These are phyloP conservation scores for Agrilus mali DNA, from an alignment of 2,888 invertebrate genomes.

Conservation along the genomic window DNA sequence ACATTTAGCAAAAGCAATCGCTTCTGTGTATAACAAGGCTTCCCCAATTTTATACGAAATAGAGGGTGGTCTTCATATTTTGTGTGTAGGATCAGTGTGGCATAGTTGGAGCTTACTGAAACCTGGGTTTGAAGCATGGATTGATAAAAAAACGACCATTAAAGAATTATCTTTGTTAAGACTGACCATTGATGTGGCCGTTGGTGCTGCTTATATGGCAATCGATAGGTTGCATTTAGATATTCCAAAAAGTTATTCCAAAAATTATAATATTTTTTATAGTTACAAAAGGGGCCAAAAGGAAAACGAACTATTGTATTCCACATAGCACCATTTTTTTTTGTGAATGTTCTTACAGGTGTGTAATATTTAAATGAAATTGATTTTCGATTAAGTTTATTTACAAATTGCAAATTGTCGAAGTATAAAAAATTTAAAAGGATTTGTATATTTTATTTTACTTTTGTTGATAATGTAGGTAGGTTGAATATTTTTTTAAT, in stretches of 20 bases:
- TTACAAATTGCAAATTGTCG: too few species aligned
- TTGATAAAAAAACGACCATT: conserved; percentile 36
- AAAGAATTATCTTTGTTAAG: conserved; percentile 49
- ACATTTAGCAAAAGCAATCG: conserved; percentile 51
- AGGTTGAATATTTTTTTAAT: too few species aligned
- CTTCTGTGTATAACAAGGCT: conserved; percentile 50
- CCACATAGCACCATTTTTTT: too few species aligned
- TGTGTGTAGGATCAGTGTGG: conserved; percentile 94
- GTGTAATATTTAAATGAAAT: too few species aligned
- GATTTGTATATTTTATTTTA: too few species aligned
- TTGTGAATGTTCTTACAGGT: too few species aligned
- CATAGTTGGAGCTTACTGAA: conserved; percentile 76
- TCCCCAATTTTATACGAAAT: conserved; percentile 39
- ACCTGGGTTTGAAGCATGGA: conserved; percentile 50
- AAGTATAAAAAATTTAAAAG: too few species aligned
- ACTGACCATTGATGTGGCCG: conserved; percentile 62
- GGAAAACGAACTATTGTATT: too few species aligned
- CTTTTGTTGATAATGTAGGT: too few species aligned
- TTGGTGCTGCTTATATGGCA: conserved; percentile 79
- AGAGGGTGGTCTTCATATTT: conserved; percentile 47
- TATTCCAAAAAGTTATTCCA: conserved; percentile 56
- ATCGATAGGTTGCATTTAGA: conserved; percentile 53
- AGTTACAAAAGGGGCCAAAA: conserved; percentile 32
- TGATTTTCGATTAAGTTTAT: too few species aligned
- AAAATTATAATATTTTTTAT: conserved; percentile 56